Conservation (phyloP, 1,140 invertebrate species). For the Triops longicaudatus region DNA sequence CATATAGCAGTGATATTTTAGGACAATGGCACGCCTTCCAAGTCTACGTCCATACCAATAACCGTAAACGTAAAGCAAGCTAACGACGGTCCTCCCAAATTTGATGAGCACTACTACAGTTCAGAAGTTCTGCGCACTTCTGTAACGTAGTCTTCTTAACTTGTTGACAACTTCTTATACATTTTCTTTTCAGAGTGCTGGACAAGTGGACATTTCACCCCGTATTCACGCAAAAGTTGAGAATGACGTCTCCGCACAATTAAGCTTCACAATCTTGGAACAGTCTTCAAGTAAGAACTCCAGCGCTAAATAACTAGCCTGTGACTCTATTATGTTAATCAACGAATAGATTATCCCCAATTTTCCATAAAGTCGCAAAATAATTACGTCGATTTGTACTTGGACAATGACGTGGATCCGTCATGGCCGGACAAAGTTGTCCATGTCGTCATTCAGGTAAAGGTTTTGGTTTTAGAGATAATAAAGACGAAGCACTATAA, state of each 20-base stretch:
- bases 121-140: neutral
- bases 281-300: neutral
- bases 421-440: neutral
- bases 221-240: neutral
- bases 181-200: neutral
- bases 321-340: neutral
- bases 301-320: neutral
- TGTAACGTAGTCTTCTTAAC: neutral
- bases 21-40: conserved; percentile 4
- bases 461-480: neutral
- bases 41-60: neutral
- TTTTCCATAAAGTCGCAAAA: neutral
- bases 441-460: conserved; percentile 3
- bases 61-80: neutral
- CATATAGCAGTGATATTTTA: too few relatives aligned
- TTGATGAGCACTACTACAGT: neutral
- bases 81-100: conserved; percentile 16
- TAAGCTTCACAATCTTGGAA: neutral
- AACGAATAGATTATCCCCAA: neutral
- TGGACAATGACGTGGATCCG: neutral
- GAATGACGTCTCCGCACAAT: neutral
- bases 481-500: neutral
- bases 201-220: too few relatives aligned
- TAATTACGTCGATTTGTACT: neutral
- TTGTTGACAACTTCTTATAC: neutral